A percentile compares a stretch with the other conserved stretches of the same genome.
phyloP scores from a whole-genome alignment of 2,888 invertebrate genomes.

The Willowsia nigromaculata region DNA sequence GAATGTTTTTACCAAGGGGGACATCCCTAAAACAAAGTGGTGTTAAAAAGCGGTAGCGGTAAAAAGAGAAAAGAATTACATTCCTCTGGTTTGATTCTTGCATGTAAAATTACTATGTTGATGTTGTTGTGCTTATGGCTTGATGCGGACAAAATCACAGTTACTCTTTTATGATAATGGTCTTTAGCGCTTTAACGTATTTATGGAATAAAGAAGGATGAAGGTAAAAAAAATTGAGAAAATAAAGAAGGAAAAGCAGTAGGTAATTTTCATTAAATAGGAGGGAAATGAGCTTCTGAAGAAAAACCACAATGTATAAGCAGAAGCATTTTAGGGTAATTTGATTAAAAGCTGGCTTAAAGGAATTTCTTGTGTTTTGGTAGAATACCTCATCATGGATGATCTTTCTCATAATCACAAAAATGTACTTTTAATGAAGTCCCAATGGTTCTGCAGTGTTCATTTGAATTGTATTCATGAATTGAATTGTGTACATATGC shows the following conservation, averaged over 20 bases:
- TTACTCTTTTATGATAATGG: constrained; percentile 13
- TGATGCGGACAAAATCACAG: not conserved
- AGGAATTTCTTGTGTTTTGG: not conserved
- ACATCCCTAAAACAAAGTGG: constrained; percentile 13
- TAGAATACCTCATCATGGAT: not conserved
- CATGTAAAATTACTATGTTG: constrained; percentile 19
- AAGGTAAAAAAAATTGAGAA: not conserved
- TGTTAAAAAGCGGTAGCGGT: constrained; percentile 49
- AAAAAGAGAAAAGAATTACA: constrained; percentile 2
- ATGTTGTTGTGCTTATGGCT: not conserved
- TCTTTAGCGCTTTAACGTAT: not conserved
- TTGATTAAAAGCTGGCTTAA: constrained; percentile 20
- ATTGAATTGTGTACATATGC: not conserved
- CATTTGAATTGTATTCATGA: not conserved
- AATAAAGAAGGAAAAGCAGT: constrained; percentile 8
- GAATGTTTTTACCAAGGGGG: constrained; percentile 13
- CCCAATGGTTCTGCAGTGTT: too few species aligned
- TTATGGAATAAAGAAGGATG: not conserved
- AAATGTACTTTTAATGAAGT: not conserved
- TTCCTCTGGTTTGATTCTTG: constrained; percentile 19
- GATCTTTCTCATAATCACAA: not conserved
- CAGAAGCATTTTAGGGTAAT: constrained; percentile 1
- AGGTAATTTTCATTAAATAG: constrained; percentile 23
- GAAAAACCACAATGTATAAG: not conserved
- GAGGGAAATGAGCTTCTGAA: constrained; percentile 26